Percentiles rank a stretch among this genome's conserved stretches.
These are phyloP conservation scores for Drosophila nikananu DNA, from an alignment of 1,140 invertebrate genomes.

Conservation along the genomic window DNA sequence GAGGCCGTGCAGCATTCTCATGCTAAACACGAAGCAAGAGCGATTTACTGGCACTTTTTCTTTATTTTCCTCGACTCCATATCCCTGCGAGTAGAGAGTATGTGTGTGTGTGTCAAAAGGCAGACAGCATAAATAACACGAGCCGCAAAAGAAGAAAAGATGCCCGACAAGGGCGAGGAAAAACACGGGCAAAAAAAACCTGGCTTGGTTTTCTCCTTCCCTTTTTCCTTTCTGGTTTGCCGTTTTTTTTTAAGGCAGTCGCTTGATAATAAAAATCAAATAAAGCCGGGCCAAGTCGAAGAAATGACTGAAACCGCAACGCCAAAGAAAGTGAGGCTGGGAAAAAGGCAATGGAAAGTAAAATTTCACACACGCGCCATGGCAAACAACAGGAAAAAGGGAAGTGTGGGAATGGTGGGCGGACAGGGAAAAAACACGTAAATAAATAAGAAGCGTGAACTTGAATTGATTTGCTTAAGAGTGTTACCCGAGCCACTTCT, in stretches of 20 bases:
- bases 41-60: conserved; percentile 73
- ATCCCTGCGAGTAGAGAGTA: conserved; percentile 1
- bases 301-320: conserved; percentile 49
- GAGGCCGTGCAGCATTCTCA: conserved; percentile 58
- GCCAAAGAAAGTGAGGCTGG: conserved; percentile 28
- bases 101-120: conserved; percentile 50
- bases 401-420: conserved; percentile 2
- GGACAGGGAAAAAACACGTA: conserved; percentile 29
- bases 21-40: conserved; percentile 77
- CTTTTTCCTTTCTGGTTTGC: background rate
- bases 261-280: conserved; percentile 77
- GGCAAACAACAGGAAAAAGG: conserved; percentile 26
- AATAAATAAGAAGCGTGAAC: conserved; percentile 72
- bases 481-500: conserved; percentile 9
- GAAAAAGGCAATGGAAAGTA: conserved; percentile 54
- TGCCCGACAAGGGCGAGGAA: conserved; percentile 36
- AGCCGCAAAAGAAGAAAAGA: conserved; percentile 40
- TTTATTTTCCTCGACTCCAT: conserved; percentile 36
- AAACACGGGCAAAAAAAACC: conserved; percentile 43
- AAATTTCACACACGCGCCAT: conserved; percentile 65
- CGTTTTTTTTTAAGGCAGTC: conserved; percentile 24
- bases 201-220: conserved; percentile 12
- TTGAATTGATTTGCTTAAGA: conserved; percentile 78
- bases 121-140: conserved; percentile 78
- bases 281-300: conserved; percentile 58